Evolutionary conservation across 2,113 vertebrate genomes (phyloP).

Genomic region (Peromyscus maniculatus): DNA sequence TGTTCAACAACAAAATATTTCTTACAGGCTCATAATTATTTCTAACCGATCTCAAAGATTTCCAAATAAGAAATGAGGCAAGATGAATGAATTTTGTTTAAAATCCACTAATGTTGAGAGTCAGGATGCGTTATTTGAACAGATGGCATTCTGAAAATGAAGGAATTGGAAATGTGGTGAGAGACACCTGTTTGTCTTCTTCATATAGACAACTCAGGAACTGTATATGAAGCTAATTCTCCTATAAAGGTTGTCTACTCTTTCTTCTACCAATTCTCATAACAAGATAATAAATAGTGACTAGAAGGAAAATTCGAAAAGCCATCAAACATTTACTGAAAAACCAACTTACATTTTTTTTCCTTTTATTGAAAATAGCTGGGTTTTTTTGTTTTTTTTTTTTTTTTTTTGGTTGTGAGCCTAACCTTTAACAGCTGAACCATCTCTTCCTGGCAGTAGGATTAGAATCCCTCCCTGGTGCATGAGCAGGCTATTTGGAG

Average conservation of each 20-base stretch:
- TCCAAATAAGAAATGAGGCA: not conserved
- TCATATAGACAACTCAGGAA: not conserved
- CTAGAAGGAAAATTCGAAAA: not conserved
- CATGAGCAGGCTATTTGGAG: too few species aligned
- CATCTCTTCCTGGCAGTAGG: too few species aligned
- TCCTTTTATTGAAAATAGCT: not conserved
- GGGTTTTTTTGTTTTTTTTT: not conserved
- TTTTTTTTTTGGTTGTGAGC: too few species aligned
- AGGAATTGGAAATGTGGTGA: not conserved
- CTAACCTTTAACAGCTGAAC: too few species aligned
- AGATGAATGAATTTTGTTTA: constrained; percentile 12
- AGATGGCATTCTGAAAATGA: constrained; percentile 19
- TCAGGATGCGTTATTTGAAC: constrained; percentile 3
- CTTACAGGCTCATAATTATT: constrained; percentile 32
- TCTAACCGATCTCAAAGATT: not conserved
- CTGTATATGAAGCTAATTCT: constrained; percentile 10
- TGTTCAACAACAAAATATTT: constrained; percentile 43
- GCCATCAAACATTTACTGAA: not conserved
- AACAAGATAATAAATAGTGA: constrained; percentile 25
- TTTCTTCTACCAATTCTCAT: not conserved
- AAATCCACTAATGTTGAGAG: not conserved
- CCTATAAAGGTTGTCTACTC: not conserved
- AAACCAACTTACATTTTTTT: not conserved
- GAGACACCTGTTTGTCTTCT: not conserved
- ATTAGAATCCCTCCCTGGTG: too few species aligned